Conservation (phyloP, 92 coral and sea anemone species). For the Pocillopora grandis region DNA sequence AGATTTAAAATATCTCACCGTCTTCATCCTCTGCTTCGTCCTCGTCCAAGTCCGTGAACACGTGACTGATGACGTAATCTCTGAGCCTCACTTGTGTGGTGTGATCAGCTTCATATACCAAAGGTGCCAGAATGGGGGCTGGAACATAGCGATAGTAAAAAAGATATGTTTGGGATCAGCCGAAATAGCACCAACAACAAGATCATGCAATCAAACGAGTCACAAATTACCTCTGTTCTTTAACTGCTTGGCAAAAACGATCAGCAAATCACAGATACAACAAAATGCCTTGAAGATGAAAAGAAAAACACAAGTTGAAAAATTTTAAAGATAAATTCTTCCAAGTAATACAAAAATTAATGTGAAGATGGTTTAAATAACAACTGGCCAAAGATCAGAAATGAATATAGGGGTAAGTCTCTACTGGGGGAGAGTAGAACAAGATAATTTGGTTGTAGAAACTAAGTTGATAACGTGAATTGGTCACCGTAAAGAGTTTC, state of each 20-base stretch:
- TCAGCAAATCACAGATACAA: conserved; percentile 75
- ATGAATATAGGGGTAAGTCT: no score
- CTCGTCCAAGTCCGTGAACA: conserved; percentile 72
- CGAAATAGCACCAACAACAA: neutral
- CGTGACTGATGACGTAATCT: conserved; percentile 70
- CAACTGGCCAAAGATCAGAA: no score
- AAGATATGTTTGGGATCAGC: neutral
- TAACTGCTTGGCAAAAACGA: conserved; percentile 87
- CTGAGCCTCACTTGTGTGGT: conserved; percentile 69
- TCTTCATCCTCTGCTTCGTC: conserved; percentile 93
- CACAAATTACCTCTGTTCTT: conserved; percentile 58
- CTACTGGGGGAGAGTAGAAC: no score
- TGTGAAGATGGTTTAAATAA: neutral
- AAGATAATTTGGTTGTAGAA: no score
- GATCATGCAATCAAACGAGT: neutral
- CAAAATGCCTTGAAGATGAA: conserved; percentile 72
- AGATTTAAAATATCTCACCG: conserved; percentile 44
- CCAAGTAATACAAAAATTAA: no score
- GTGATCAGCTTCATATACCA: conserved; percentile 67
- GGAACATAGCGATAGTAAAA: neutral
- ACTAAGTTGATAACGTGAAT: no score
- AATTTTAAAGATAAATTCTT: neutral
- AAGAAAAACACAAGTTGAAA: neutral
- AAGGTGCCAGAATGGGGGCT: conserved; percentile 76
- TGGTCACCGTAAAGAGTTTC: no score